These are phyloP conservation scores for Pan troglodytes DNA, from an alignment of 2,113 vertebrate species.

Conservation along the genomic window NHGRI_mPanTro3-v2.1_pri NC_072409.2:9108501-9109000, in stretches of 20 bases:
- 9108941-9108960: no score
- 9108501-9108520: background rate
- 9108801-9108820: background rate
- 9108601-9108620: conserved; percentile 68
- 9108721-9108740: background rate
- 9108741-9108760: background rate
- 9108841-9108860: background rate
- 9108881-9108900: background rate
- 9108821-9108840: background rate
- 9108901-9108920: background rate
- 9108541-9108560: conserved; percentile 40
- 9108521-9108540: conserved; percentile 33
- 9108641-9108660: background rate
- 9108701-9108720: background rate
- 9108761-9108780: background rate
- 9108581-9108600: conserved; percentile 77
- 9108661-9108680: background rate
- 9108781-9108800: background rate
- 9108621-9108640: conserved; percentile 40
- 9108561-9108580: conserved; percentile 11
- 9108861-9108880: background rate
- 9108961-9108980: no score
- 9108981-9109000: background rate
- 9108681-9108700: background rate
- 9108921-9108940: background rate